Evolutionary conservation across 2,888 invertebrate genomes (phyloP), one percentile per base, ranked within the genome.

Genomic region (Andrena marginata): DNA sequence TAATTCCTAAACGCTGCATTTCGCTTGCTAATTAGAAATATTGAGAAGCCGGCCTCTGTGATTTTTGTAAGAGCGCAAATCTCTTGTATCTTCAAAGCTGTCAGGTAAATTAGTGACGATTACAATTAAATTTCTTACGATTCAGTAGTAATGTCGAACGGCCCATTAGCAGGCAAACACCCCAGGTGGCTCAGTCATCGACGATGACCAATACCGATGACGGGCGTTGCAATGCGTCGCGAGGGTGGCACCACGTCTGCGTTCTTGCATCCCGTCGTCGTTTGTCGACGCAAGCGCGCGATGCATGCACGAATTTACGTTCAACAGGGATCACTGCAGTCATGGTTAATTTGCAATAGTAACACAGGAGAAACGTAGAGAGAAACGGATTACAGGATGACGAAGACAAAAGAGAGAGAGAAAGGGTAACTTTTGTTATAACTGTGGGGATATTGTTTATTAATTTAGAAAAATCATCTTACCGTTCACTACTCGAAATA

Each of bases 311-410:
- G 87, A 89, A 90, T 90, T 92, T 90, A 89, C 86, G 89, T 88
- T 86, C 90, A 88, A 87, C 89, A 89, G 89, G 89, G 90, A 92
- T 90, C 90, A 90, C 86, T 77, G 77, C 88, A 68, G 77, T 65
- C 86, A 59, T 60, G 81, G 86, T 88, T 87, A 85, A 85, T 89
- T 90, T 85, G 87, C 89, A 87, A 86, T 90, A 90, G 92, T 89
- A 90, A 87, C 78, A 72, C 63, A 65, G 2, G n/a, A 13, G 54
- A 7, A 33, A 13, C 68, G 54, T 64, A 54, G 68, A 69, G 48
- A n/a, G 51, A 60, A 75, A 51, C 4, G 16, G 16, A 16, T 4
- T 13, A 16, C 16, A 62, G 60, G 29, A 60, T 59, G 29, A 33
- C 16, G 23, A n/a, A 23, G 59, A 33, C n/a, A 10, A 29, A 48